phyloP scores from a whole-genome alignment of 2,888 invertebrate genomes.

The Pharmacophagus antenor region DNA sequence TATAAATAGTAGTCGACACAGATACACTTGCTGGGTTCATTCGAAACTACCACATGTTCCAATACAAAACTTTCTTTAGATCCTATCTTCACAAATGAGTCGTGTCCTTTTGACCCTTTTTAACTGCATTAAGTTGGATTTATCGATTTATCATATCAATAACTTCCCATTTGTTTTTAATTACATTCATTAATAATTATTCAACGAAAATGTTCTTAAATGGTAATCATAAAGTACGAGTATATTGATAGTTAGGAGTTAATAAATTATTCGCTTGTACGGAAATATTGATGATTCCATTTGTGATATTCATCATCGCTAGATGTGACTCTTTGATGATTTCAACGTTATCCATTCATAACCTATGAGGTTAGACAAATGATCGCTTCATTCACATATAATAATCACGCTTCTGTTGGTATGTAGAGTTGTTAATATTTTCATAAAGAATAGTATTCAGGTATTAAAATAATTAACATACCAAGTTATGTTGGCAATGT shows the following conservation, averaged over 20 bases:
- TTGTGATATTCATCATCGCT: neutral
- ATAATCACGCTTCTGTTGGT: neutral
- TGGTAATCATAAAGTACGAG: neutral
- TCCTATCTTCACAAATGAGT: no score
- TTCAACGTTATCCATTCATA: neutral
- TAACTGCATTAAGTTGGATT: neutral
- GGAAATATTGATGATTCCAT: neutral
- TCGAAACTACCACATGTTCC: no score
- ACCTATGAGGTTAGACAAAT: constrained; percentile 10
- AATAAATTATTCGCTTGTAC: neutral
- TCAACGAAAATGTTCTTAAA: no score
- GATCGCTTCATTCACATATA: constrained; percentile 3
- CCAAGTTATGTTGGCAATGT: neutral
- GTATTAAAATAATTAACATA: neutral
- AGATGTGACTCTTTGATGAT: neutral
- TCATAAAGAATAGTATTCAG: neutral
- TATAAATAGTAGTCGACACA: neutral
- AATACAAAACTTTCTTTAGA: no score
- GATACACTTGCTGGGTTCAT: neutral
- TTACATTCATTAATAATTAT: neutral
- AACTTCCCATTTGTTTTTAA: neutral
- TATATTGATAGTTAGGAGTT: neutral
- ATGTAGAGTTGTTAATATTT: constrained; percentile 10
- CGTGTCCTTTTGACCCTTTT: no score
- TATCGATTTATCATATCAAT: neutral